Percentiles rank a stretch among this genome's conserved stretches.
Conservation (phyloP, 2,888 invertebrate genomes). For the Microctonus aethiopoides region DNA sequence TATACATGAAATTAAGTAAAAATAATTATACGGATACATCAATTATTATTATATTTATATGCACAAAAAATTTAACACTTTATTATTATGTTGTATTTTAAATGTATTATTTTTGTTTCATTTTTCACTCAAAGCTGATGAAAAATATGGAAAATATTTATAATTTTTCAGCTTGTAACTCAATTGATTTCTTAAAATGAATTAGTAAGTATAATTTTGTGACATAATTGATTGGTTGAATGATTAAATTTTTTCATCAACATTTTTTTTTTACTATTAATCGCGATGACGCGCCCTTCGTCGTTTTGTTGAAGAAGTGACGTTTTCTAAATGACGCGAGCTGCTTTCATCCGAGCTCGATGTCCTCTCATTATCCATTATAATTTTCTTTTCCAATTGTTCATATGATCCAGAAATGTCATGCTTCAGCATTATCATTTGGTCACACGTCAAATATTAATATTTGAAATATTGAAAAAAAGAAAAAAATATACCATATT, state of each 20-base stretch:
- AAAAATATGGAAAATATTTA: no score
- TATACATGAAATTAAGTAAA: neutral
- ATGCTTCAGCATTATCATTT: conserved; percentile 34
- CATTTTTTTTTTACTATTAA: neutral
- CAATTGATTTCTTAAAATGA: no score
- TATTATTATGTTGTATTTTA: no score
- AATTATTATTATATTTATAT: neutral
- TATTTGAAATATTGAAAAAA: conserved; percentile 11
- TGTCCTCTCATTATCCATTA: conserved; percentile 18
- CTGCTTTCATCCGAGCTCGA: conserved; percentile 21
- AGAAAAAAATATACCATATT: neutral
- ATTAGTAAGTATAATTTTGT: no score
- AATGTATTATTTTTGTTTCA: no score
- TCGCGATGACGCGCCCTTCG: conserved; percentile 9
- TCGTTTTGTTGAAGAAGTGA: neutral
- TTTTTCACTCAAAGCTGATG: neutral
- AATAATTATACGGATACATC: neutral
- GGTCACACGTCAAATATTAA: conserved; percentile 7
- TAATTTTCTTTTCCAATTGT: conserved; percentile 38
- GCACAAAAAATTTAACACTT: neutral
- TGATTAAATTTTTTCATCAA: no score
- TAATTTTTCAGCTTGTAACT: no score
- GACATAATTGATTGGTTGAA: no score
- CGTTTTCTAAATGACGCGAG: neutral
- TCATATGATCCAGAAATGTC: conserved; percentile 36